Conservation (phyloP, 2,113 vertebrate genomes). For the Pollachius pollachius region DNA sequence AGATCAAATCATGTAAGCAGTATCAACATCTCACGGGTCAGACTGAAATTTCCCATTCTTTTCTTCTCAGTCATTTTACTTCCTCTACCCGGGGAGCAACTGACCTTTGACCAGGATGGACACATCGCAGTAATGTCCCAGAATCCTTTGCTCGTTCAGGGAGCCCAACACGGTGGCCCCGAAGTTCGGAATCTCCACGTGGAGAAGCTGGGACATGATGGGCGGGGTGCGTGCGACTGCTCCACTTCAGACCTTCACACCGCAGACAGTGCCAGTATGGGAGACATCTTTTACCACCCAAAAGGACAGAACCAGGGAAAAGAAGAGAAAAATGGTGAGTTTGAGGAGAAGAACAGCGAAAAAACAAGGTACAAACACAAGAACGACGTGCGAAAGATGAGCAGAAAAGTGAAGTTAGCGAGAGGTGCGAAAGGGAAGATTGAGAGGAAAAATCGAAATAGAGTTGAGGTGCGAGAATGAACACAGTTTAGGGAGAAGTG, state of each 20-base stretch:
- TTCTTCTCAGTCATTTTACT: neutral
- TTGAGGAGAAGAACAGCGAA: neutral
- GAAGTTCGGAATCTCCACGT: slow-evolving; percentile 98
- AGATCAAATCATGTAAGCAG: neutral
- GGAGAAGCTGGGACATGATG: slow-evolving; percentile 96
- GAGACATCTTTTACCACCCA: slow-evolving; percentile 78
- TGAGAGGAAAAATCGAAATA: neutral
- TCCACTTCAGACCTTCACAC: slow-evolving; percentile 69
- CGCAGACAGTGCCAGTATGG: slow-evolving; percentile 62
- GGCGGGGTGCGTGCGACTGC: slow-evolving; percentile 40
- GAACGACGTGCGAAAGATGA: neutral
- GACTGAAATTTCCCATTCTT: neutral
- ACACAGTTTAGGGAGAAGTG: slow-evolving; percentile 25
- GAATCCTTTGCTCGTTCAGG: slow-evolving; percentile 93
- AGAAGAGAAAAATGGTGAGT: neutral
- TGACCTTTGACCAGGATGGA: slow-evolving; percentile 94
- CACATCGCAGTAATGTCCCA: slow-evolving; percentile 97
- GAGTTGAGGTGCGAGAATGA: slow-evolving; percentile 20
- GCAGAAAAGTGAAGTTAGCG: neutral
- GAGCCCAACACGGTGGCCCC: slow-evolving; percentile 95
- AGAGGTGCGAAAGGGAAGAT: neutral
- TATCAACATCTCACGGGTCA: neutral
- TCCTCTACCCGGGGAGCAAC: neutral
- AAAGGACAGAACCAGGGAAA: neutral
- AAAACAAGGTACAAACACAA: neutral